Percentiles rank a stretch among this genome's conserved stretches.
phyloP scores from a whole-genome alignment of 2,888 invertebrate species.

The Reticulitermes lucifugus region DNA sequence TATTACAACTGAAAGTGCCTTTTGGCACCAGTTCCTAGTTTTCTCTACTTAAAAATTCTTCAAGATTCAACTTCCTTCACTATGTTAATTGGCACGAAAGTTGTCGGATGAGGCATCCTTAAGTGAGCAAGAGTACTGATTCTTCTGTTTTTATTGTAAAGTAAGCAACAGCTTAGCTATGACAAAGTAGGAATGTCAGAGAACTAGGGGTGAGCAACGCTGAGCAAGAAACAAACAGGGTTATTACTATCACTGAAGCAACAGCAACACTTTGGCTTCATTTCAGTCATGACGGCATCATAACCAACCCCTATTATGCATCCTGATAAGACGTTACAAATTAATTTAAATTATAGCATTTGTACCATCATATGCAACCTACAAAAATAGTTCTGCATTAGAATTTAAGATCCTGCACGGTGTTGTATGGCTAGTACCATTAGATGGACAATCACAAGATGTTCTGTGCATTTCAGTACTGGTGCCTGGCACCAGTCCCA shows the following conservation, averaged over 20 bases:
- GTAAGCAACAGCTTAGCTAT: neutral
- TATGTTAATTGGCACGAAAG: slow-evolving; percentile 36
- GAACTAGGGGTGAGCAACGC: neutral
- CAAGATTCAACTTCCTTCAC: slow-evolving; percentile 25
- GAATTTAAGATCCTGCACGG: no score
- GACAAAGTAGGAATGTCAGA: neutral
- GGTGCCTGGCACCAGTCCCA: no score
- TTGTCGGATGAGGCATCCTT: slow-evolving; percentile 17
- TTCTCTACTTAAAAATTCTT: neutral
- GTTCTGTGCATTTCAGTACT: no score
- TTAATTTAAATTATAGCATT: slow-evolving; percentile 12
- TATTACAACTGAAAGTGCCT: neutral
- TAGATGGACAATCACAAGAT: no score
- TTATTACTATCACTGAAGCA: neutral
- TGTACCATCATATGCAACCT: slow-evolving; percentile 8
- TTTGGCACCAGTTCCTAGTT: neutral
- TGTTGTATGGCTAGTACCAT: no score
- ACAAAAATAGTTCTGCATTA: no score
- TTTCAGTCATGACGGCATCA: slow-evolving; percentile 19
- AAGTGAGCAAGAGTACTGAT: slow-evolving; percentile 24
- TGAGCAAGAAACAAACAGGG: neutral
- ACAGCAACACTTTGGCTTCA: slow-evolving; percentile 33
- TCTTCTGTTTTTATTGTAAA: neutral
- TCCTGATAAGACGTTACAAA: neutral
- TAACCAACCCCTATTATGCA: neutral